phyloP scores from a whole-genome alignment of 2,797 vertebrate species.

The Diplodus puntazzo region DNA sequence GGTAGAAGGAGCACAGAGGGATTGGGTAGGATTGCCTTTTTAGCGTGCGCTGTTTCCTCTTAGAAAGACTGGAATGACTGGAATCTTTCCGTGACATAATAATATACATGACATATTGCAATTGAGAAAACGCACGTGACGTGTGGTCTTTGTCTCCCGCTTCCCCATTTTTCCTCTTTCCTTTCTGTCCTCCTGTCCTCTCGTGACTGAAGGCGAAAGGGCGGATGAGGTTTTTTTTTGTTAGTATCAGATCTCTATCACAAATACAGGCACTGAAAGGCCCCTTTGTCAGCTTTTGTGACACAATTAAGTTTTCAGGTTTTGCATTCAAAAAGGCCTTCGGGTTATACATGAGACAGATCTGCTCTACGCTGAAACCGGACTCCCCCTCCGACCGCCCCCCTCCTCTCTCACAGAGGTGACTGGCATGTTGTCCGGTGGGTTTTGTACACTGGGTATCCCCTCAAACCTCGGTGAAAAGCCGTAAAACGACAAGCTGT shows the following conservation, averaged over 20 bases:
- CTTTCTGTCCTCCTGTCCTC: not conserved
- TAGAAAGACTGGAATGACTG: no score
- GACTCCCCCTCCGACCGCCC: not conserved
- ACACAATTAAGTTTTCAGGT: not conserved
- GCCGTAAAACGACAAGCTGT: not conserved
- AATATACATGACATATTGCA: not conserved
- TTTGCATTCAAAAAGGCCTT: not conserved
- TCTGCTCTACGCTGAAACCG: conserved; percentile 20
- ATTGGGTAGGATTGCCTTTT: not conserved
- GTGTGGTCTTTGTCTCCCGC: not conserved
- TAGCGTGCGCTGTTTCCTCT: not conserved
- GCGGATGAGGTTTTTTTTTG: not conserved
- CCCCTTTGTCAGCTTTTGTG: conserved; percentile 9
- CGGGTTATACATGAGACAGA: not conserved
- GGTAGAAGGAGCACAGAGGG: not conserved
- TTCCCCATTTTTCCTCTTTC: not conserved
- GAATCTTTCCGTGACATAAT: not conserved
- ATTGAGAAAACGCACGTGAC: not conserved
- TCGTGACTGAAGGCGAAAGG: not conserved
- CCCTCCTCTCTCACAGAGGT: not conserved
- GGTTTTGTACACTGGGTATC: not conserved
- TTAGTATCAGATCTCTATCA: conserved; percentile 51
- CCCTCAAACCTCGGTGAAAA: not conserved
- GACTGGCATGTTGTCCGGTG: not conserved
- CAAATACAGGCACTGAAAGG: not conserved